Evolutionary conservation across 1,140 invertebrate genomes (phyloP).

Genomic region (Akabosia matsudoensis): DNA sequence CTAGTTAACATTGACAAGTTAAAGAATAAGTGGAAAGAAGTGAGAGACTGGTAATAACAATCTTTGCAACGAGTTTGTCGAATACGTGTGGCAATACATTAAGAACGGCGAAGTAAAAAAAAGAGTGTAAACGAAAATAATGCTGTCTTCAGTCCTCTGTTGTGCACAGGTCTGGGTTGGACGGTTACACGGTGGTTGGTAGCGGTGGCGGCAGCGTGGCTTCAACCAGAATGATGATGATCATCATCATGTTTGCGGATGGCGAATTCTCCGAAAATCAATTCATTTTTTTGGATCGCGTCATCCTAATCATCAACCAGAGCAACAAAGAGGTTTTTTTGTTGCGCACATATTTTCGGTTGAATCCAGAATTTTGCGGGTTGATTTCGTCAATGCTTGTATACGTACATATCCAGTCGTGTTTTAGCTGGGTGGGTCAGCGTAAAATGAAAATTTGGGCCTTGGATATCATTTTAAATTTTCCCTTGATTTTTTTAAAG

Average conservation of each 20-base stretch:
- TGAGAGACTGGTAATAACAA: neutral
- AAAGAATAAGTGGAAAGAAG: neutral
- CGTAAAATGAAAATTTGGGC: no score
- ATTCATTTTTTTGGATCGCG: slow-evolving; percentile 10
- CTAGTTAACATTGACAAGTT: no score
- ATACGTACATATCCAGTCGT: no score
- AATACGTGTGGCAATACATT: no score
- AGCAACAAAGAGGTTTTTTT: neutral
- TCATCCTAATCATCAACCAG: neutral
- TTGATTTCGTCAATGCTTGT: neutral
- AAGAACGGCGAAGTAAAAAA: neutral
- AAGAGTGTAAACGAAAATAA: neutral
- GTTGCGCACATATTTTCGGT: neutral
- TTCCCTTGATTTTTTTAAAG: no score
- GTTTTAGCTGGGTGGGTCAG: no score
- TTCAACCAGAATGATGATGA: neutral
- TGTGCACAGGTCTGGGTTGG: neutral
- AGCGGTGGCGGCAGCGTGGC: neutral
- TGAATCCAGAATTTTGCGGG: neutral
- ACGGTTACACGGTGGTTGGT: neutral
- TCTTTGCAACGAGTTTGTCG: neutral
- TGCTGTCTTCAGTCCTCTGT: neutral
- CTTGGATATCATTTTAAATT: no score
- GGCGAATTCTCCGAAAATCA: slow-evolving; percentile 19
- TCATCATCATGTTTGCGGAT: no score